Evolutionary conservation across 30 jellyfish, hydroid and myxozoan genomes (phyloP), one percentile per base, ranked within the genome.

Genomic region (Aurelia coerulea): DNA sequence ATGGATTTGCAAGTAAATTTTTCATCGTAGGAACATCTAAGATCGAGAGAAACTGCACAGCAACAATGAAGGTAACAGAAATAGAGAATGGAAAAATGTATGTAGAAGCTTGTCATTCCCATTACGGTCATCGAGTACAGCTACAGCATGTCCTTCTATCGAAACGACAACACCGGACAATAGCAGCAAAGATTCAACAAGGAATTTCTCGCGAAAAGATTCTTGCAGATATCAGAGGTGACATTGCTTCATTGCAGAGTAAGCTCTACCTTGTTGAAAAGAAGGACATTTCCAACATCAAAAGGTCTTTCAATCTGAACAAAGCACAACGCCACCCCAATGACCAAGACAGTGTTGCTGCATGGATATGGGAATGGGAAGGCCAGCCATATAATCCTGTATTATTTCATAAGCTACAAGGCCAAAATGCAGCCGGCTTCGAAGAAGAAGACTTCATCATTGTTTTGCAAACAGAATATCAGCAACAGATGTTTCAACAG

Each of bases 401-500:
- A 8, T 13, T 69, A 19, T 69, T 5, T 15, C 39, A 69, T 19
- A 69, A 69, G 15, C 29, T 69, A 4, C 80, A n/a, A 69, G 65
- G 80, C 41, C 76, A 74, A 16, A 50, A 74, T 10, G 34, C 35
- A n/a, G 71, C 3, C 35, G 71, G 15, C 11, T 53, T 73, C 9
- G 10, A 35, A 32, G 71, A 18, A 0, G 84, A 82, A 68, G 92
- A 82, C 42, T 68, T 71, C 42, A 71, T 79, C 14, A 79, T 79
- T 4, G 68, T 79, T n/a, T 31, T 79, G 17, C 92, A 82, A 17
- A 82, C 92, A 34, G 92, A 82, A 46, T 62, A 7, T 82, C 92
- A 82, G 60, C 51, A 68, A 32, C 23, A 41, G 2, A 14, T 16
- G n/a, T 6, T 32, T 23, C 79, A 71, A 31, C 41, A 71, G 32